Conservation (phyloP, 2,113 vertebrate species). For the Gulo gulo region DNA sequence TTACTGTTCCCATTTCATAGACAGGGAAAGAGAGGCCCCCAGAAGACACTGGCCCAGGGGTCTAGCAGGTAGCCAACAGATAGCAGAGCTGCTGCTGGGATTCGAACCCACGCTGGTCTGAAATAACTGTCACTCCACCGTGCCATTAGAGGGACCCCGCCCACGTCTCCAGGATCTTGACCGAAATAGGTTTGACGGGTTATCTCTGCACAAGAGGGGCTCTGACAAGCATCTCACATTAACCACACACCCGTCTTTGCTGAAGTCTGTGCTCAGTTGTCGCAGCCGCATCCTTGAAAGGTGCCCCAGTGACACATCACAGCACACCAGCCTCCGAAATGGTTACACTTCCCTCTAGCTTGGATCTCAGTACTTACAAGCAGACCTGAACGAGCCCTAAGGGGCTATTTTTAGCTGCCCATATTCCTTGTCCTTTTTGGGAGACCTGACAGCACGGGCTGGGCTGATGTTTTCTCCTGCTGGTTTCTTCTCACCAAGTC, state of each 20-base stretch:
- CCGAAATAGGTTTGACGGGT: not conserved
- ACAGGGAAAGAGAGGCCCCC: not conserved
- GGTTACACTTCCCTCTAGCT: not conserved
- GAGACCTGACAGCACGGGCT: not conserved
- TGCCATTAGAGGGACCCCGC: not conserved
- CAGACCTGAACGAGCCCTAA: not conserved
- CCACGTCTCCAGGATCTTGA: not conserved
- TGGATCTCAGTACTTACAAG: not conserved
- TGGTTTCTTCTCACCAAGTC: not conserved
- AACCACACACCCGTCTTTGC: not conserved
- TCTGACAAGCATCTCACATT: not conserved
- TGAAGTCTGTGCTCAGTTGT: not conserved
- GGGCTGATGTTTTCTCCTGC: not conserved
- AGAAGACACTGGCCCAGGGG: not conserved
- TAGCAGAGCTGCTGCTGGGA: not conserved
- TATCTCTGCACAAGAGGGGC: too few relatives aligned
- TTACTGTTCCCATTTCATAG: not conserved
- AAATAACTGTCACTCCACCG: too few relatives aligned
- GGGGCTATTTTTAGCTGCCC: constrained; percentile 5
- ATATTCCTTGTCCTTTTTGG: not conserved
- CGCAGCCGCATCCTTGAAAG: not conserved
- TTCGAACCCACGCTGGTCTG: not conserved
- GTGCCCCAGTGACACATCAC: not conserved
- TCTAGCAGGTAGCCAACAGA: not conserved
- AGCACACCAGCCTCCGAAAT: not conserved